Evolutionary conservation across 2,113 vertebrate genomes (phyloP), one percentile per base, ranked within the genome.

Genomic region (Cephalopholis sonnerati): DNA sequence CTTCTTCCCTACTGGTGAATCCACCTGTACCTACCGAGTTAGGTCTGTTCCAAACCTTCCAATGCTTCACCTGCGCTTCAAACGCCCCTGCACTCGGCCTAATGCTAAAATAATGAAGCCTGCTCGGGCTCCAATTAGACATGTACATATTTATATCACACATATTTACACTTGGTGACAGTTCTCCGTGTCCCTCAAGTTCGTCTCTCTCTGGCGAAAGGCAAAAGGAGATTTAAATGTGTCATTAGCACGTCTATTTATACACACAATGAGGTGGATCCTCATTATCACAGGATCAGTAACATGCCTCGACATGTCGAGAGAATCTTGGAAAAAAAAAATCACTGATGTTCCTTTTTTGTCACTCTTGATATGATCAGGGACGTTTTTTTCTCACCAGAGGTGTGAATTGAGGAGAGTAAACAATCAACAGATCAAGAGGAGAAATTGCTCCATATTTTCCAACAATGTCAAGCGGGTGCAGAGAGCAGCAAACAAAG

Each of bases 191-290:
- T 93, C 93, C 91, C 91, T 90, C 74, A 84, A 72, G 90, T 84
- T 86, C 12, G 55, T 55, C 66, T 74, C 72, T 81, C 75, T 79
- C 75, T 53, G 86, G 79, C 63, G 44, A 85, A 91, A 82, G 84
- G 82, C 79, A 84, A 81, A 83, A 77, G 58, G 71, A 94, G 90
- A 91, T 89, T 91, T 90, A 87, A 83, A 92, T 82, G 88, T 92
- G 93, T 94, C 90, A 95, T 96, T 95, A 95, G 90, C 95, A 93
- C 86, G 48, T 96, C 94, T 95, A 95, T 95, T 94, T 93, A 86
- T 94, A 92, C 87, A 63, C 91, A 77, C 88, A 85, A 93, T 82
- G 83, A 92, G 92, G 86, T 90, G 87, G 85, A 84, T 90, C 89
- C 93, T 95, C 93, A 95, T 96, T 95, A 95, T 95, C 92, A 88